Percentiles rank a stretch among this genome's conserved stretches.
Evolutionary conservation across 1,140 invertebrate species (phyloP).

Genomic region (Caenorhabditis brenneri): DNA sequence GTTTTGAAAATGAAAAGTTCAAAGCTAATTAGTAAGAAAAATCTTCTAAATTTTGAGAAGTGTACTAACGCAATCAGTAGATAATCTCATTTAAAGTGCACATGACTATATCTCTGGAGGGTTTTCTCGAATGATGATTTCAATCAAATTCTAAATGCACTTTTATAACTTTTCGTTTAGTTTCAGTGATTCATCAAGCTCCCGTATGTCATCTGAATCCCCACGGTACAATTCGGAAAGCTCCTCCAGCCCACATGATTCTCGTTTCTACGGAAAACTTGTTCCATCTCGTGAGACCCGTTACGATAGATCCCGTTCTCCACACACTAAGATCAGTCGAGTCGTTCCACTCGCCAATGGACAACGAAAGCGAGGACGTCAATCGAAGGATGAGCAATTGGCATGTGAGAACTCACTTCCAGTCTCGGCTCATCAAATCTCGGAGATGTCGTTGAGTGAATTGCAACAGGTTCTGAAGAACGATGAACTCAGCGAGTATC

Average conservation of each 20-base stretch:
- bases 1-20: no score
- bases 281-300: slow-evolving; percentile 43
- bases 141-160: background rate
- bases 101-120: background rate
- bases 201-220: slow-evolving; percentile 26
- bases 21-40: no score
- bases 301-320: background rate
- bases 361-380: slow-evolving; percentile 61
- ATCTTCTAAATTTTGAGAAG: no score
- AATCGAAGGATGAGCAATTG: slow-evolving; percentile 68
- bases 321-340: background rate
- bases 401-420: slow-evolving; percentile 63
- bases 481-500: slow-evolving; percentile 57
- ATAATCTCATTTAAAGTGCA: no score
- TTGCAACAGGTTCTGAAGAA: slow-evolving; percentile 62
- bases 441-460: slow-evolving; percentile 65
- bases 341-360: background rate
- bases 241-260: background rate
- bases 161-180: no score
- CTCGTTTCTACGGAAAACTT: slow-evolving; percentile 61
- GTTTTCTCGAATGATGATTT: background rate
- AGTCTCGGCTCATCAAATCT: slow-evolving; percentile 61
- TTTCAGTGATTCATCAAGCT: slow-evolving; percentile 50
- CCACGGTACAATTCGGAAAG: slow-evolving; percentile 29
- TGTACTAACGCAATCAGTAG: no score